These are phyloP conservation scores for Lophius americanus DNA, from an alignment of 2,797 vertebrate species.

Conservation along the genomic window DNA sequence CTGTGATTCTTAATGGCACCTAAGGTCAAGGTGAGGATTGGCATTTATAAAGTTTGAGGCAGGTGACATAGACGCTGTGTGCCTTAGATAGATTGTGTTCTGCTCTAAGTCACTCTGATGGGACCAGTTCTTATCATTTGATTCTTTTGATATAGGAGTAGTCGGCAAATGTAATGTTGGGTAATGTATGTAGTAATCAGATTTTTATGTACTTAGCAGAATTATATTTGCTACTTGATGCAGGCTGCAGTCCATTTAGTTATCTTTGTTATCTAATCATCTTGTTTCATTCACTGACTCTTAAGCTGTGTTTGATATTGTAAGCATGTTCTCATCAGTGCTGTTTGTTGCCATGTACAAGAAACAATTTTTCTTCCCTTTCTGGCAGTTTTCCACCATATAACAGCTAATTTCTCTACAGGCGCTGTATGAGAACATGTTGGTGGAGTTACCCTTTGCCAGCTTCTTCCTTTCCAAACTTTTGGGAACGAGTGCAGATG, in stretches of 20 bases:
- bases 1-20: constrained; percentile 76
- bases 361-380: background rate
- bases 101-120: constrained; percentile 49
- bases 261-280: constrained; percentile 34
- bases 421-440: constrained; percentile 99
- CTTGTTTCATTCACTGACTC: constrained; percentile 45
- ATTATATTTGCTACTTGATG: constrained; percentile 22
- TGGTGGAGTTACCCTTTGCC: constrained; percentile 97
- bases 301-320: constrained; percentile 18
- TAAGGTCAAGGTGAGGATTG: constrained; percentile 88
- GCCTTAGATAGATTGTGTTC: constrained; percentile 63
- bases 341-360: constrained; percentile 16
- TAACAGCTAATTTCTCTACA: constrained; percentile 56
- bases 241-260: constrained; percentile 25
- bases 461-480: constrained; percentile 98
- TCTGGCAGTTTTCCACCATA: constrained; percentile 17
- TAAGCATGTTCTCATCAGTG: constrained; percentile 21
- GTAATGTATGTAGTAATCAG: constrained; percentile 31
- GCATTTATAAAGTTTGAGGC: constrained; percentile 87
- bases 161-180: constrained; percentile 26
- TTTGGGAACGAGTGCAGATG: constrained; percentile 95
- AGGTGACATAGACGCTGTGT: constrained; percentile 70
- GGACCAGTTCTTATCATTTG: constrained; percentile 33
- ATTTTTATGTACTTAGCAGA: constrained; percentile 31
- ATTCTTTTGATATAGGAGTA: constrained; percentile 27